Conservation (phyloP, 2,888 invertebrate genomes). For the Gastrophysa polygoni region DNA sequence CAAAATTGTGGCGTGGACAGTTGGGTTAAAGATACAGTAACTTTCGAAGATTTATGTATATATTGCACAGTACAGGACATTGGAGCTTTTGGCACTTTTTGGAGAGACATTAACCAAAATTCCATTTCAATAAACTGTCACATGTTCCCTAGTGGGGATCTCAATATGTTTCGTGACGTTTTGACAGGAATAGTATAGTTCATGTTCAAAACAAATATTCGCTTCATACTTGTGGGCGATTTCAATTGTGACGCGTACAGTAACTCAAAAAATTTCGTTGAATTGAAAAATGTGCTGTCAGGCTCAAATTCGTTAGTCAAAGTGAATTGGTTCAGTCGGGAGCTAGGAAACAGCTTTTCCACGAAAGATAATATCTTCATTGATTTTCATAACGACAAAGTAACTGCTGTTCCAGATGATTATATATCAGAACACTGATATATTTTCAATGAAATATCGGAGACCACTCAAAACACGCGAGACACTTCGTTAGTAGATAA, state of each 20-base stretch:
- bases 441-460: slow-evolving; percentile 4
- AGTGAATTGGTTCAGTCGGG: slow-evolving; percentile 1
- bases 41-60: not conserved
- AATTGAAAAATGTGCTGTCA: slow-evolving; percentile 1
- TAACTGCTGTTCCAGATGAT: slow-evolving; percentile 2
- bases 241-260: no score
- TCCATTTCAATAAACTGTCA: not conserved
- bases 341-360: not conserved
- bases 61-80: not conserved
- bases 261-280: not conserved
- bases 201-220: not conserved
- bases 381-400: not conserved
- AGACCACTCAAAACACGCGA: no score
- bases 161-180: not conserved
- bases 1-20: not conserved
- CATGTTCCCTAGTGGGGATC: not conserved
- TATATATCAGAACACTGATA: slow-evolving; percentile 2
- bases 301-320: not conserved
- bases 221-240: not conserved
- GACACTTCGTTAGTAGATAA: no score
- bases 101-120: not conserved
- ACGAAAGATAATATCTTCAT: slow-evolving; percentile 6
- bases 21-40: not conserved
- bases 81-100: not conserved
- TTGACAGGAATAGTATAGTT: not conserved